Base-by-base conservation (phyloP, 2,797 vertebrate species). In the Acanthurus leucopareius region DNA sequence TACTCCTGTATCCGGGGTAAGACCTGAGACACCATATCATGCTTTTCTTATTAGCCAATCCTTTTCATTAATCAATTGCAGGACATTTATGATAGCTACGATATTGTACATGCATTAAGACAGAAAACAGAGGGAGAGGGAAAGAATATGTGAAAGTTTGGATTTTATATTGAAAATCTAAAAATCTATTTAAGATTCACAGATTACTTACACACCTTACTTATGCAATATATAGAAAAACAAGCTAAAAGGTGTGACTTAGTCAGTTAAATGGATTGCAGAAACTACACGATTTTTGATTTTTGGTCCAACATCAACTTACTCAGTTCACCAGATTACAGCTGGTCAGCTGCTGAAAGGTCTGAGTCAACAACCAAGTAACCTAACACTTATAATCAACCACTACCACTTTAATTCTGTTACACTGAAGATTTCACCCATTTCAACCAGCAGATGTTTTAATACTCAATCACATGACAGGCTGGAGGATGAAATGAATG, bases 41-140 rank as follows among this genome's bases (percentile, higher is more conserved):
- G 85, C 85, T 77, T 88, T 70, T 82, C 80, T 79, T 52, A 89
- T 94, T 93, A 93, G 45, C 47, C 53, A 60, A 52, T 71, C 56
- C 2, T 67, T 73, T 79, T 77, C 58, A 82, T 82, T 66, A 73
- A 77, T 75, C 48, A 74, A 56, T 54, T 72, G 68, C 56, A 65
- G 70, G 61, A 73, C 63, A 69, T 73, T 68, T 63, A 19, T 63
- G 73, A 85, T 47, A 42, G 62, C 32, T 49, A 17, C 4, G 2
- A 71, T 59, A 57, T 20, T 25, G 59, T 62, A 16, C 32, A 40
- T 28, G 42, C 28, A 42, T 40, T 49, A 47, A 9, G 28, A 64
- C 10, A 4, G 28, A 69, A 35, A 32, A 44, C 35, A 10, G 57
- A 57, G 15, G 19, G 28, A 63, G n/a, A 45, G 14, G 20, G 14